Evolutionary conservation across 2,888 invertebrate genomes (phyloP).

Genomic region (Drosophila siamana): DNA sequence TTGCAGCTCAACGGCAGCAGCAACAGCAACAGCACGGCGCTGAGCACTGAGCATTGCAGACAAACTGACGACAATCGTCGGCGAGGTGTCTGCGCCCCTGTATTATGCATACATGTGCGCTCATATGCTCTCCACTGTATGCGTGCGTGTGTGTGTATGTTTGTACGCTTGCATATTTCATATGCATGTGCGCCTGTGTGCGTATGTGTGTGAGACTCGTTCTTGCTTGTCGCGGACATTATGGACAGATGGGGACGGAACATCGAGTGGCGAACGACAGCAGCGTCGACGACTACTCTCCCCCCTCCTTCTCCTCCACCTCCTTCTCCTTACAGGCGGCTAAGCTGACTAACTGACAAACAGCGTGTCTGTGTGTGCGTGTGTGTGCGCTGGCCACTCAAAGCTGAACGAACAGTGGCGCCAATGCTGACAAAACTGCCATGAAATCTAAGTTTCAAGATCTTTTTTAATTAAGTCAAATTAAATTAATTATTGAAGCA

Average conservation of each 20-base stretch:
- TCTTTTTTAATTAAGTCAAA: not conserved
- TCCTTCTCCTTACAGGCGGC: not conserved
- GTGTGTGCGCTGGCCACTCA: constrained; percentile 54
- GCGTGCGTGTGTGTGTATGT: constrained; percentile 26
- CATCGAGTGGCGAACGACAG: constrained; percentile 29
- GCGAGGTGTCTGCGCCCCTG: constrained; percentile 77
- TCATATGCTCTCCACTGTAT: not conserved
- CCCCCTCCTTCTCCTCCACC: not conserved
- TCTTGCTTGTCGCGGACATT: constrained; percentile 61
- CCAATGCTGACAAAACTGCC: constrained; percentile 7
- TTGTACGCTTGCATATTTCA: constrained; percentile 5
- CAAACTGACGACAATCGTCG: constrained; percentile 80
- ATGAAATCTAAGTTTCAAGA: not conserved
- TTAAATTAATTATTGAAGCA: not conserved
- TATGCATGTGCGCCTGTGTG: constrained; percentile 19
- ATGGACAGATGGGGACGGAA: constrained; percentile 70
- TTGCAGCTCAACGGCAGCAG: constrained; percentile 43
- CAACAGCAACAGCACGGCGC: constrained; percentile 45
- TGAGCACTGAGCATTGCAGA: constrained; percentile 78
- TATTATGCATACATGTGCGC: constrained; percentile 60
- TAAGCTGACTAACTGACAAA: constrained; percentile 76
- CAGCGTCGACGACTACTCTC: constrained; percentile 44
- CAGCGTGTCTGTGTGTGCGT: constrained; percentile 35
- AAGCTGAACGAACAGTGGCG: constrained; percentile 35
- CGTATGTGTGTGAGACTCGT: constrained; percentile 46